A percentile compares a stretch with the other conserved stretches of the same genome.
Evolutionary conservation across 2,113 vertebrate species (phyloP).

Genomic region (Tretioscincus oriximinensis): DNA sequence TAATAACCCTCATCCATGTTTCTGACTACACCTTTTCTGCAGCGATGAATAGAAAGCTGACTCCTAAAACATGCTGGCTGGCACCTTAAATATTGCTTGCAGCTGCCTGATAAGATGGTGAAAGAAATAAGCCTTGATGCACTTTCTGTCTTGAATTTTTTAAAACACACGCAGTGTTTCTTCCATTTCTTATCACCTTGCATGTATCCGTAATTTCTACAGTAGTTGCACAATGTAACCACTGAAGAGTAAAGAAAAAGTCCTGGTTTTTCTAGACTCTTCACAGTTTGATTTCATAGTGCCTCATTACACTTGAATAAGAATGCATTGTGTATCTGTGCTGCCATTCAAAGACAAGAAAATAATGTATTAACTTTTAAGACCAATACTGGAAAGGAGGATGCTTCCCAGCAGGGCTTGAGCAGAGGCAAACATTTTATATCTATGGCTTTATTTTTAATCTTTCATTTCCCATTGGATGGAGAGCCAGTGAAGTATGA

Average conservation of each 20-base stretch:
- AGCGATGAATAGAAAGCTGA: slow-evolving; percentile 43
- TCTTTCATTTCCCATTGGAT: neutral
- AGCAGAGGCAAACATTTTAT: neutral
- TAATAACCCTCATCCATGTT: neutral
- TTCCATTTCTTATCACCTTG: slow-evolving; percentile 36
- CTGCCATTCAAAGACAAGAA: slow-evolving; percentile 22
- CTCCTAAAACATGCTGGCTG: slow-evolving; percentile 24
- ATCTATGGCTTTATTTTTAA: slow-evolving; percentile 23
- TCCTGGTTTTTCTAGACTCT: neutral
- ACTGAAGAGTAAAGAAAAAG: neutral
- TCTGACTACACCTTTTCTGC: slow-evolving; percentile 27
- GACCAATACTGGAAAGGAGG: slow-evolving; percentile 23
- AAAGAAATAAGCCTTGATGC: neutral
- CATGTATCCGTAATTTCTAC: slow-evolving; percentile 33
- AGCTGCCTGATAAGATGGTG: slow-evolving; percentile 30
- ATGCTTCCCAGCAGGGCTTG: neutral
- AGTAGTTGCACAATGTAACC: neutral
- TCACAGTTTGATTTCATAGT: slow-evolving; percentile 42
- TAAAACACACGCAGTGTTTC: neutral
- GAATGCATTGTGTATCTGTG: slow-evolving; percentile 21
- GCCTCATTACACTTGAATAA: slow-evolving; percentile 45
- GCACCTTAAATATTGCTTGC: slow-evolving; percentile 34
- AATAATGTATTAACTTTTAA: slow-evolving; percentile 16
- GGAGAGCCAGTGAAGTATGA: neutral
- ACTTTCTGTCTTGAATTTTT: slow-evolving; percentile 38